Evolutionary conservation across 2,888 invertebrate species (phyloP).

Genomic region (Cheiracanthium punctorium): DNA sequence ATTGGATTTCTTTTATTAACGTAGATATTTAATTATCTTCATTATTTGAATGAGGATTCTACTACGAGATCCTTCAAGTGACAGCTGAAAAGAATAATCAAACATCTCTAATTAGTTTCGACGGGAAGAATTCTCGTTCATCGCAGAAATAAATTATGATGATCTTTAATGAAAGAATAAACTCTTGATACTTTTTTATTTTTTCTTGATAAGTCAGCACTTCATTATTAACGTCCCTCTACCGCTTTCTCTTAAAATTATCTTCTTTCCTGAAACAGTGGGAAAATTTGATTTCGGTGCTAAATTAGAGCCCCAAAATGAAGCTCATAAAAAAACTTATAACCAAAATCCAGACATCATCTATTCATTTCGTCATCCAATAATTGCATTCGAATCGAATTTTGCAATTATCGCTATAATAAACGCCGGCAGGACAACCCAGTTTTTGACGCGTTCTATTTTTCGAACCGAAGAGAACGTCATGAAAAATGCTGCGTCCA

Average conservation of each 20-base stretch:
- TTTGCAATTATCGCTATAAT: slow-evolving; percentile 53
- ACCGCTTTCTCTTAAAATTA: not conserved
- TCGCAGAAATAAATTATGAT: not conserved
- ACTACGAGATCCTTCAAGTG: too few species aligned
- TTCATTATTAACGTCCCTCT: not conserved
- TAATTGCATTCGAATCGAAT: slow-evolving; percentile 52
- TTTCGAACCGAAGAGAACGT: not conserved
- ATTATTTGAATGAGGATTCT: not conserved
- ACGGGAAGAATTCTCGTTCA: not conserved
- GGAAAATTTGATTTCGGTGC: slow-evolving; percentile 9
- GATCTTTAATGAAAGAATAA: not conserved
- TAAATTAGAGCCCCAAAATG: slow-evolving; percentile 2
- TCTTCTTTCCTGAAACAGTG: not conserved
- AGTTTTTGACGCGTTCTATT: not conserved
- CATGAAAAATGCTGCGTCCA: not conserved
- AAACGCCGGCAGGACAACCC: slow-evolving; percentile 7
- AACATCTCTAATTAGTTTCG: not conserved
- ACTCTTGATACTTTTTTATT: not conserved
- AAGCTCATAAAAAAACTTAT: slow-evolving; percentile 6
- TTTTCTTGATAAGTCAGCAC: slow-evolving; percentile 6
- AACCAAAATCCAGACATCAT: not conserved
- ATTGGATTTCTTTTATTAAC: too few species aligned
- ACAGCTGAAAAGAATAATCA: not conserved
- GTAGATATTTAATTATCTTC: too few species aligned
- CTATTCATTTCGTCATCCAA: slow-evolving; percentile 23